Base-by-base conservation (phyloP, 1,140 invertebrate species). In the Phocides pigmalion region DNA sequence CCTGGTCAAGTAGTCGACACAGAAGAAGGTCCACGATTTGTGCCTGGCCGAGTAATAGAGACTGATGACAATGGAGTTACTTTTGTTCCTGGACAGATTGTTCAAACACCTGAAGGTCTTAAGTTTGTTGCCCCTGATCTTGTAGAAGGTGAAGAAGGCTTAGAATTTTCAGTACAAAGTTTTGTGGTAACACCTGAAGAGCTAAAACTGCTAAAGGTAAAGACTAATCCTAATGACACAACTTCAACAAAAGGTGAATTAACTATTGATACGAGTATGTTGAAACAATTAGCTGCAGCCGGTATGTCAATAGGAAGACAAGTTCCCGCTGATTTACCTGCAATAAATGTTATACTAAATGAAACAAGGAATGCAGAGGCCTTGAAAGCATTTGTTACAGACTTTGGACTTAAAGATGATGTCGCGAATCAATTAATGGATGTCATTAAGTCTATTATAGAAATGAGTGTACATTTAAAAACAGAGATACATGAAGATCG, bases 1-100 rank as follows among this genome's bases (percentile, higher is more conserved):
- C 95, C 95, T 4, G 95, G 95, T 20, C 94, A 95, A 90, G 94
- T 96, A 0, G 94, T 95, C 1, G 95, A 96, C 72, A 95, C 95
- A 0, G 91, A 93, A 35, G 94, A 95, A 74, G 95, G 95, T 0
- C 95, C 95, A 4, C 90, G 94, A 72, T 96, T 96, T 83, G 95
- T 95, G 14, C 95, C 95, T n/a, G 95, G 95, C 35, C 86, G 94
- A 76, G 94, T 95, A 2, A 93, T 95, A 11, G 94, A 95, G 83
- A 93, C 93, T 4, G 93, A 93, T 28, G 93, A 95, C 32, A 93
- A 92, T 14, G 94, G 94, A 3, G 94, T 95, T 0, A 94, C 93
- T 3, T 95, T 95, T 79, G 92, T 95, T 2, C 94, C 94, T 3
- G 95, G 95, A 11, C 94, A 95, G 84, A 94, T 96, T 50, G 94